A percentile compares a stretch with the other conserved stretches of the same genome.
Conservation (phyloP, 1,140 invertebrate species). For the Drosophila orosa region DNA sequence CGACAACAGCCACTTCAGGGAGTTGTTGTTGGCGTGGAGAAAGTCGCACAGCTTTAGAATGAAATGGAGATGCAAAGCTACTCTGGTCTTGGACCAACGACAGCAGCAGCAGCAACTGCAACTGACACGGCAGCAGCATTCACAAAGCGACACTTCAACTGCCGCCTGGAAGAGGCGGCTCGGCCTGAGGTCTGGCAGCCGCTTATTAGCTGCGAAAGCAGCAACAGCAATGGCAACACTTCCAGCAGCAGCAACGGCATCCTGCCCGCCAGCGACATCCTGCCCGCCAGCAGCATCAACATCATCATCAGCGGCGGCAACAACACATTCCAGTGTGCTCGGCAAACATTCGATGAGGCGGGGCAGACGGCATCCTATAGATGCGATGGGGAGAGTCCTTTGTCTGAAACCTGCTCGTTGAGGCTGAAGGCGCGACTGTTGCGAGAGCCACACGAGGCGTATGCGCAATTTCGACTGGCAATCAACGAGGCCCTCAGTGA, state of each 20-base stretch:
- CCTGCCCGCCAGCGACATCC: constrained; percentile 34
- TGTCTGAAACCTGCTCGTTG: constrained; percentile 49
- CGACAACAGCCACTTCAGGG: constrained; percentile 25
- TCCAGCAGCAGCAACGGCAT: constrained; percentile 23
- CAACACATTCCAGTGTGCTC: constrained; percentile 74
- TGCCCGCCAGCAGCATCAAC: constrained; percentile 17
- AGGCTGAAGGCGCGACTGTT: constrained; percentile 61
- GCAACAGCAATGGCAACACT: constrained; percentile 11
- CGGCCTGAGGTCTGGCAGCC: constrained; percentile 54
- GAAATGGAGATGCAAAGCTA: constrained; percentile 83
- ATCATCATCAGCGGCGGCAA: constrained; percentile 39
- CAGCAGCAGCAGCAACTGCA: constrained; percentile 37
- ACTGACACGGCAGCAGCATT: constrained; percentile 29
- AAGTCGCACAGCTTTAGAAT: constrained; percentile 78
- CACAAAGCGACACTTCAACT: constrained; percentile 50
- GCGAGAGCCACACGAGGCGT: constrained; percentile 59
- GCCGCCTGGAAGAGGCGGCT: constrained; percentile 58
- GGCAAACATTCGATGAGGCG: constrained; percentile 54
- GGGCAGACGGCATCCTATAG: constrained; percentile 54
- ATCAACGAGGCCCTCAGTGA: constrained; percentile 68
- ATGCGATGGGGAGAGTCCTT: constrained; percentile 41
- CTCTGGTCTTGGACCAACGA: constrained; percentile 79
- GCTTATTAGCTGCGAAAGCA: constrained; percentile 65
- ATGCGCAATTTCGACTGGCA: constrained; percentile 75
- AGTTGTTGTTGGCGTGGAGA: constrained; percentile 48